Conservation (phyloP, 2,113 vertebrate species). For the Heterotis niloticus region DNA sequence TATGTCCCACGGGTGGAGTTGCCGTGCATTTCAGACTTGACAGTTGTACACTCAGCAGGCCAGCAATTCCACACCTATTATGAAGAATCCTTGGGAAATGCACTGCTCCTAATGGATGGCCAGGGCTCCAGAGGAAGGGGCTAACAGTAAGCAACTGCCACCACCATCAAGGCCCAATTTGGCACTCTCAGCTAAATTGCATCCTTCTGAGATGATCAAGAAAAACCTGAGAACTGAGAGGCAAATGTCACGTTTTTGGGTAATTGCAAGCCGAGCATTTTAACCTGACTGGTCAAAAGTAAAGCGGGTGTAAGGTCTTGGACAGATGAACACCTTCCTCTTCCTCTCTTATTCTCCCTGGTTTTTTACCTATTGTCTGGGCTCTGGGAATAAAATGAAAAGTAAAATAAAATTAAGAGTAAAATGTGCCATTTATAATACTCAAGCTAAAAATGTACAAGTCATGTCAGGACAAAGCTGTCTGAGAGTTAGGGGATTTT, state of each 20-base stretch:
- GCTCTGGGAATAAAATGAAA: too few species aligned
- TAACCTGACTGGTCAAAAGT: slow-evolving; percentile 24
- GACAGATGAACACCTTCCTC: slow-evolving; percentile 50
- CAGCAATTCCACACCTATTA: slow-evolving; percentile 67
- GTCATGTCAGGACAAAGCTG: too few species aligned
- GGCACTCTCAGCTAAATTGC: slow-evolving; percentile 58
- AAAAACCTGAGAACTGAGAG: slow-evolving; percentile 34
- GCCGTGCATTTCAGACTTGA: slow-evolving; percentile 52
- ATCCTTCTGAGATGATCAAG: slow-evolving; percentile 46
- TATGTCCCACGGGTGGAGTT: slow-evolving; percentile 53
- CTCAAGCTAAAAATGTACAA: too few species aligned
- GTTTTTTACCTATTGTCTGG: too few species aligned
- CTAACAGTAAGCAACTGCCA: slow-evolving; percentile 49
- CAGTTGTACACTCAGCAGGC: slow-evolving; percentile 65
- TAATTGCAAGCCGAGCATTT: slow-evolving; percentile 41
- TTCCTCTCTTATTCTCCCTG: not conserved
- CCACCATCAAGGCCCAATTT: slow-evolving; percentile 51
- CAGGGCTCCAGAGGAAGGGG: slow-evolving; percentile 55
- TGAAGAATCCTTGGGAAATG: slow-evolving; percentile 57
- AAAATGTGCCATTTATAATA: too few species aligned
- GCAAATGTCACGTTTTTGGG: slow-evolving; percentile 39
- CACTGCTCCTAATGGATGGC: slow-evolving; percentile 59
- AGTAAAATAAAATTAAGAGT: too few species aligned
- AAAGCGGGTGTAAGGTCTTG: slow-evolving; percentile 31
- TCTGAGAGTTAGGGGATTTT: too few species aligned